phyloP scores from a whole-genome alignment of 2,888 invertebrate genomes.

The Tachina lurida region DNA sequence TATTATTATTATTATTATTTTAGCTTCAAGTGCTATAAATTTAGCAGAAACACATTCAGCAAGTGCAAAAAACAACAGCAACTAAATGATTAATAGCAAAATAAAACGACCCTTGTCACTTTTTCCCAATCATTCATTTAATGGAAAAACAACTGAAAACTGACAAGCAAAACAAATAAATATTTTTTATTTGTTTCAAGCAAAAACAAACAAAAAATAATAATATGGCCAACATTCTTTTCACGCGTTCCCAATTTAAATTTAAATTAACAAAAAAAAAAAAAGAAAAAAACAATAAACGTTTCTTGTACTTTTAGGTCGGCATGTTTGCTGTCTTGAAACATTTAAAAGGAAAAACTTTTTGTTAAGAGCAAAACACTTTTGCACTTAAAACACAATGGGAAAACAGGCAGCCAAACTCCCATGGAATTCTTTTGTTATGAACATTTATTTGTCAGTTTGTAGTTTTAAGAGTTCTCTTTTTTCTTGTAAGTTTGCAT shows the following conservation, averaged over 20 bases:
- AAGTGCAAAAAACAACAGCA: neutral
- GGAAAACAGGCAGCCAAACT: conserved; percentile 22
- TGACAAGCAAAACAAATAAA: conserved; percentile 28
- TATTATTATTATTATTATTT: conserved; percentile 16
- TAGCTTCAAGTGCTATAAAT: neutral
- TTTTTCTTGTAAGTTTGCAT: neutral
- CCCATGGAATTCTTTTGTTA: conserved; percentile 59
- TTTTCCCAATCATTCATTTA: conserved; percentile 56
- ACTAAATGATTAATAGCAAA: conserved; percentile 51
- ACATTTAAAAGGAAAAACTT: conserved; percentile 2
- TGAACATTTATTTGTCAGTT: conserved; percentile 36
- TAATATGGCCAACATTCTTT: conserved; percentile 52
- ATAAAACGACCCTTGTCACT: conserved; percentile 50
- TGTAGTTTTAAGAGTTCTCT: conserved; percentile 8
- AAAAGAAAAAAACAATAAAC: neutral
- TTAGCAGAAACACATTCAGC: neutral
- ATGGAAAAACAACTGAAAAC: conserved; percentile 21
- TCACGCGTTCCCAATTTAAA: conserved; percentile 64
- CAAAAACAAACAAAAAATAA: neutral
- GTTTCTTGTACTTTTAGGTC: conserved; percentile 19
- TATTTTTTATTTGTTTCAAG: conserved; percentile 4
- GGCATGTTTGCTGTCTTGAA: conserved; percentile 15
- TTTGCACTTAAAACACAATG: conserved; percentile 15
- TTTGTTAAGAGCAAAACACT: conserved; percentile 45
- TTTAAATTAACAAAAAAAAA: conserved; percentile 34